These are phyloP conservation scores for Drosophila limbata DNA, from an alignment of 2,888 invertebrate species.

Conservation along the genomic window DNA sequence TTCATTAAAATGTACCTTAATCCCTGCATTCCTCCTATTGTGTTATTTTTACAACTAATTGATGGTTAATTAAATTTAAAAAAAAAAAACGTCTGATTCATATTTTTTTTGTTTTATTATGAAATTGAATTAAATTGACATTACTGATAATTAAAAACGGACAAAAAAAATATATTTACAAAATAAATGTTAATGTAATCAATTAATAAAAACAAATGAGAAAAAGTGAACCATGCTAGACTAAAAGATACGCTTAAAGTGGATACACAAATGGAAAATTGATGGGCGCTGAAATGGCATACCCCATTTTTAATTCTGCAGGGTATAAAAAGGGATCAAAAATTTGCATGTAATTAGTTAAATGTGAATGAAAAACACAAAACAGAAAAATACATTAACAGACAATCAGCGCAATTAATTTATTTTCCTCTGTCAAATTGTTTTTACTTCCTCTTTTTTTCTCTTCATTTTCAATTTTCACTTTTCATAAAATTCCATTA, in stretches of 20 bases:
- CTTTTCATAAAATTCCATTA: conserved; percentile 42
- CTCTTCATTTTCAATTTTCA: conserved; percentile 28
- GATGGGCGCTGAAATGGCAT: too few species aligned
- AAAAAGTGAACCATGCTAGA: neutral
- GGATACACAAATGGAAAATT: neutral
- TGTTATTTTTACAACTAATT: neutral
- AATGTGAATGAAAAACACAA: conserved; percentile 2
- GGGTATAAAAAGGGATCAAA: neutral
- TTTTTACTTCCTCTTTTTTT: conserved; percentile 1
- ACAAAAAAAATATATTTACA: conserved; percentile 4
- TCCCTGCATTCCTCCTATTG: neutral
- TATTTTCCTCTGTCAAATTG: conserved; percentile 26
- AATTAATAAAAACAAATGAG: neutral
- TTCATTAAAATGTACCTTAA: neutral
- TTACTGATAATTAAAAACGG: conserved; percentile 6
- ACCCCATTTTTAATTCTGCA: neutral
- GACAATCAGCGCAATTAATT: conserved; percentile 53
- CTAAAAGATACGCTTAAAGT: neutral
- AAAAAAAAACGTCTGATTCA: neutral
- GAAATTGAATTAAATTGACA: conserved; percentile 13
- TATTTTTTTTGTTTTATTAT: conserved; percentile 4
- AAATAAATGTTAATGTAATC: conserved; percentile 18
- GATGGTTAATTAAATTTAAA: neutral
- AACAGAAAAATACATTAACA: conserved; percentile 17
- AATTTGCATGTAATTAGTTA: conserved; percentile 14